A percentile compares a stretch with the other conserved stretches of the same genome.
phyloP scores from a whole-genome alignment of 2,797 vertebrate genomes.

The Pteropus rufus region DNA sequence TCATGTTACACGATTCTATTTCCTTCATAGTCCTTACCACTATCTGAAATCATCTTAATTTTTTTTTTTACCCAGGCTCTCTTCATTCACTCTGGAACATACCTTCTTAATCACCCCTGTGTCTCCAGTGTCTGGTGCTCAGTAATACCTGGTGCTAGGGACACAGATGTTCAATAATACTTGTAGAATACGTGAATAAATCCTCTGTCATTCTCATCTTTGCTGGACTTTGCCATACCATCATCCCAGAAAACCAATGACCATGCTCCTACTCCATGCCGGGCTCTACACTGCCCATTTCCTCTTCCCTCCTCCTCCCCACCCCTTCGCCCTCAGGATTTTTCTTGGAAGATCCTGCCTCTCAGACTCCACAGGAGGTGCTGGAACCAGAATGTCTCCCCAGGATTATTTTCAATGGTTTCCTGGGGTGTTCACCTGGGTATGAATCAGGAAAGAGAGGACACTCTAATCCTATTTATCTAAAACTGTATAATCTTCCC shows the following conservation, averaged over 20 bases:
- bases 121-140: not conserved
- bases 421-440: slow-evolving; percentile 75
- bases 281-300: not conserved
- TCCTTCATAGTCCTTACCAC: not conserved
- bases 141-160: not conserved
- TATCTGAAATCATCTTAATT: not conserved
- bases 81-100: not conserved
- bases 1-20: not conserved
- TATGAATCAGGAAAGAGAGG: slow-evolving; percentile 75
- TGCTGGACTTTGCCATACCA: not conserved
- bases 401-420: slow-evolving; percentile 79
- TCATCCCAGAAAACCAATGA: not conserved
- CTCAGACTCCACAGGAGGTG: slow-evolving; percentile 45
- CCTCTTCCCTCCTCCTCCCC: not conserved
- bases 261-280: fast-evolving
- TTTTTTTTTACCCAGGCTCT: not conserved
- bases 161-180: not conserved
- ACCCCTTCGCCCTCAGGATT: not conserved
- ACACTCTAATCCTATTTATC: slow-evolving; percentile 80
- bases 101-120: not conserved
- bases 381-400: slow-evolving; percentile 67
- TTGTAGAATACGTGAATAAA: not conserved
- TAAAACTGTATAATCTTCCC: slow-evolving; percentile 82
- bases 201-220: not conserved
- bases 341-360: not conserved